These are phyloP conservation scores for Pteruthius melanotis DNA, from an alignment of 2,113 vertebrate species.

Conservation along the genomic window DNA sequence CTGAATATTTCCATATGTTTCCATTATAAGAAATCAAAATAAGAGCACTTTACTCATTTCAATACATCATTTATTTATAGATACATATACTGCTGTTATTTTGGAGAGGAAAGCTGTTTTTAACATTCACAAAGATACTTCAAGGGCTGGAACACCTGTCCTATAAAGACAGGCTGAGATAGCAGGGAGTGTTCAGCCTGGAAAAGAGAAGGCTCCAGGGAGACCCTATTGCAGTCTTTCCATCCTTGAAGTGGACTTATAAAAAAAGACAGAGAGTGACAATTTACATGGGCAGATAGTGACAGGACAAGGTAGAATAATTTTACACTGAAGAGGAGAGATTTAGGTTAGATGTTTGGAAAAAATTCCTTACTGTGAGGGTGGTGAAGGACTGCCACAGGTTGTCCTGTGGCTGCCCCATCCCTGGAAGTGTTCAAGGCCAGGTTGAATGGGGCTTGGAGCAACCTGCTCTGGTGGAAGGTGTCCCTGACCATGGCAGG, in stretches of 20 bases:
- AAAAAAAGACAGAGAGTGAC: not conserved
- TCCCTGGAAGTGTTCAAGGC: too few relatives aligned
- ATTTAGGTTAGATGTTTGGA: not conserved
- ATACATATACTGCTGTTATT: not conserved
- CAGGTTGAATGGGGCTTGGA: fast-evolving
- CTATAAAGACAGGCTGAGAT: not conserved
- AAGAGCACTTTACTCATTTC: not conserved
- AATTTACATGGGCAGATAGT: not conserved
- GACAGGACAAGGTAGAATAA: not conserved
- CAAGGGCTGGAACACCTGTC: not conserved
- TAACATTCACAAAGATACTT: not conserved
- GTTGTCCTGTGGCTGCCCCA: fast-evolving
- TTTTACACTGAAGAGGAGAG: not conserved
- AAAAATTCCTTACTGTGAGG: not conserved
- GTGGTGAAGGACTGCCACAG: fast-evolving
- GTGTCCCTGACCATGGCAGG: too few relatives aligned
- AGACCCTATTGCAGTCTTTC: not conserved
- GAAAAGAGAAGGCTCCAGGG: not conserved
- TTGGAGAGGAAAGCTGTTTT: not conserved
- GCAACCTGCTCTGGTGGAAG: fast-evolving
- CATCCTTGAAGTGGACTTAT: not conserved
- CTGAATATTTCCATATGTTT: not conserved
- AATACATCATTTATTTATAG: not conserved
- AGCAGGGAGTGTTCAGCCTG: not conserved
- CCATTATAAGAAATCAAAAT: not conserved